These are phyloP conservation scores for Aphelocoma californica DNA, from an alignment of 2,797 vertebrate species.

Conservation along the genomic window DNA sequence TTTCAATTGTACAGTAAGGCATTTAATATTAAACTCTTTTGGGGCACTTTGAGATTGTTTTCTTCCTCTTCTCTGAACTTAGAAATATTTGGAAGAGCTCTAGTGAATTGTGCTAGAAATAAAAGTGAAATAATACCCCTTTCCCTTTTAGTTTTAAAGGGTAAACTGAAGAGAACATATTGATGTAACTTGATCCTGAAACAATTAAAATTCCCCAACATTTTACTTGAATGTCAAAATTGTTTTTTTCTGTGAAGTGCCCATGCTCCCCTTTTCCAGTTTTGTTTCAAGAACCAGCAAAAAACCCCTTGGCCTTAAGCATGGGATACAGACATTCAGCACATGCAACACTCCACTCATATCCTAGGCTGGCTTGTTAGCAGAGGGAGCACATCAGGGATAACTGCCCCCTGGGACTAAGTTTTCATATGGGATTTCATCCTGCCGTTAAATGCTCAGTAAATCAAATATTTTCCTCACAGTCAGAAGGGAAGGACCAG, in stretches of 20 bases:
- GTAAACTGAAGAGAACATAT: not conserved
- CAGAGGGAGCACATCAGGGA: not conserved
- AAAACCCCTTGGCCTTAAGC: not conserved
- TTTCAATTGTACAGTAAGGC: not conserved
- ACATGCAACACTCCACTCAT: not conserved
- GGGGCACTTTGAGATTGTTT: not conserved
- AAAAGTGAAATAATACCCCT: not conserved
- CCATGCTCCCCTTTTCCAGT: accelerated
- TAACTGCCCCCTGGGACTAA: not conserved
- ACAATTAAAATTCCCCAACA: not conserved
- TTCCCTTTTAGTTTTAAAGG: not conserved
- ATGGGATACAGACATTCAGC: accelerated
- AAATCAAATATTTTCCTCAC: not conserved
- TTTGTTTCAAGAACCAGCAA: not conserved
- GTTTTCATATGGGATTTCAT: not conserved
- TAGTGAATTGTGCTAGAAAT: not conserved
- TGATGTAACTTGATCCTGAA: not conserved
- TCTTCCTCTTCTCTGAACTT: not conserved
- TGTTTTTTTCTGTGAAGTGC: not conserved
- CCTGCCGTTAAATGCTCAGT: not conserved
- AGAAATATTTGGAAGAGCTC: not conserved
- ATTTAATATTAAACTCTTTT: not conserved
- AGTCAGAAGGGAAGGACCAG: not conserved
- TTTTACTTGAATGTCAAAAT: not conserved
- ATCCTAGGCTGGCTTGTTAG: not conserved